Evolutionary conservation across 2,888 invertebrate genomes (phyloP).

Genomic region (Cheilosia pagana): DNA sequence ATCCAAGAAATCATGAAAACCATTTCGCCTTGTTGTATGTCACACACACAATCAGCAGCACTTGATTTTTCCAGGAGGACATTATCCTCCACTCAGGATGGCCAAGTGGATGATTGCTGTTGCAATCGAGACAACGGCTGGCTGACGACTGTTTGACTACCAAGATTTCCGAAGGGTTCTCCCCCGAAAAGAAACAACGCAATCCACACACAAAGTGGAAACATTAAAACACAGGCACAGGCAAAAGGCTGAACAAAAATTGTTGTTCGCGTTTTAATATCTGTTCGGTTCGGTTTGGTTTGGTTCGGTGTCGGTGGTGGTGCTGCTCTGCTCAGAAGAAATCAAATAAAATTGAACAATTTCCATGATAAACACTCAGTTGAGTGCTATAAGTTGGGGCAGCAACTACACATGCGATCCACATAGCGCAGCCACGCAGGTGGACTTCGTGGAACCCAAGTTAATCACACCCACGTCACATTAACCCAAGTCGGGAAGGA

Average conservation of each 20-base stretch:
- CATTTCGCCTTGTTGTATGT: constrained; percentile 58
- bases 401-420: constrained; percentile 68
- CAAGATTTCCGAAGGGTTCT: constrained; percentile 66
- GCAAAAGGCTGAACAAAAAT: constrained; percentile 46
- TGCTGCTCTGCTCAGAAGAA: constrained; percentile 62
- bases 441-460: constrained; percentile 43
- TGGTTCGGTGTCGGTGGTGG: constrained; percentile 50
- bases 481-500: not conserved
- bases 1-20: constrained; percentile 48
- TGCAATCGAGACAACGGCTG: constrained; percentile 74
- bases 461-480: constrained; percentile 20
- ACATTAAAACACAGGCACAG: constrained; percentile 51
- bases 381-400: constrained; percentile 69
- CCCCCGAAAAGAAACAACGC: constrained; percentile 51
- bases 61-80: constrained; percentile 45
- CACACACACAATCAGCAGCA: constrained; percentile 62
- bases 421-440: constrained; percentile 52
- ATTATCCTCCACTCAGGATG: constrained; percentile 61
- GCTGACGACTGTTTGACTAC: constrained; percentile 66
- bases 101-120: constrained; percentile 71
- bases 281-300: constrained; percentile 23
- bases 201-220: constrained; percentile 69
- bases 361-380: constrained; percentile 74
- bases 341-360: constrained; percentile 74
- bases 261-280: constrained; percentile 66